Base-by-base conservation (phyloP, 2,888 invertebrate species). In the Dynastes grantii region DNA sequence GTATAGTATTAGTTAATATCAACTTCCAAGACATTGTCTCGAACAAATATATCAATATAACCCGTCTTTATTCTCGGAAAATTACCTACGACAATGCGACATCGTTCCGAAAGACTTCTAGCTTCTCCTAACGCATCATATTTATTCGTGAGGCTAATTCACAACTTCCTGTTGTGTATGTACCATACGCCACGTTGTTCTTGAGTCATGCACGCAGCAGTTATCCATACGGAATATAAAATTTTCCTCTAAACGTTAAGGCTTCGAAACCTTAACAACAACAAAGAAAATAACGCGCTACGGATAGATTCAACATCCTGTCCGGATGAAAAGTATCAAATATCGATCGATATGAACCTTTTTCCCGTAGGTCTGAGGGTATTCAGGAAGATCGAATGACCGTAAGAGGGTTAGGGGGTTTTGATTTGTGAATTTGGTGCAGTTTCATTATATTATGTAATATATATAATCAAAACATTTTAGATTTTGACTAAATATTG, bases 291-390 rank as follows among this genome's bases (percentile, higher is more conserved):
- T 78, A 13, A 13, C 29, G 11, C 11, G 29, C 63, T 63, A 2
- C 27, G 29, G 63, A 8, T 45, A 63, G 67, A 80, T 81, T 79
- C 81, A 79, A 85, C 85, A 85, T 87, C 86, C 86, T 85, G 85
- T 51, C 27, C 83, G 85, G 85, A 84, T 84, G 83, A 79, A 79
- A 78, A 76, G 80, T 84, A 84, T 87, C 85, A 84, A 85, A 85
- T 87, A 83, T 85, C 86, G 84, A 85, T 85, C 90, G 89, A 90
- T 90, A 90, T 90, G 45, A 61, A 40, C 63, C 63, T 9, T 63
- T 63, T 45, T 45, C 45, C 45, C 45, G 8, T 45, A 45, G 13
- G 63, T 27, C 32, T 63, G 63, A 32, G 9, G 11, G 27, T 55
- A 9, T 55, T 55, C 22, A 6, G 22, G 9, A 27, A 13, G 68